A percentile compares a stretch with the other conserved stretches of the same genome.
Evolutionary conservation across 2,888 invertebrate species (phyloP).

Genomic region (Vesta saturnalis): DNA sequence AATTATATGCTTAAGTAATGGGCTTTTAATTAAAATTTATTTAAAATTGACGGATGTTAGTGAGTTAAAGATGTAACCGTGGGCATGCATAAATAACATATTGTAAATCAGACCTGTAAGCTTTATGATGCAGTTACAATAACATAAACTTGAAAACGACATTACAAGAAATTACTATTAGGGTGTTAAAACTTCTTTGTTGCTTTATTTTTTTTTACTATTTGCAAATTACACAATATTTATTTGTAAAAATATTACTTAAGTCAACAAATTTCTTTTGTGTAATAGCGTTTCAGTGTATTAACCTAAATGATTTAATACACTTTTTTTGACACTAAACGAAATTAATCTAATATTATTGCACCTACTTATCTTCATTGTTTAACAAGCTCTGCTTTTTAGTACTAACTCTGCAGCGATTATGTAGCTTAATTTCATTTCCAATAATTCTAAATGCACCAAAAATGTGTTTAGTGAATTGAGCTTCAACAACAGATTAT

Average conservation of each 20-base stretch:
- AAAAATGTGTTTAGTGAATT: no score
- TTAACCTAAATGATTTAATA: no score
- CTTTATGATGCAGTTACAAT: constrained; percentile 30
- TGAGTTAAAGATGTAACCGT: neutral
- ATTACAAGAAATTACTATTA: constrained; percentile 30
- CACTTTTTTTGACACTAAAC: no score
- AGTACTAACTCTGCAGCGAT: no score
- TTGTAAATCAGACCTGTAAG: constrained; percentile 29
- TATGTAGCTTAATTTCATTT: no score
- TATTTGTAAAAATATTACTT: neutral
- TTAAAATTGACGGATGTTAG: constrained; percentile 6
- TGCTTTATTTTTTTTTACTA: constrained; percentile 23
- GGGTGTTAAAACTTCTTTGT: constrained; percentile 34
- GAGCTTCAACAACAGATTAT: no score
- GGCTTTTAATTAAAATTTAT: neutral
- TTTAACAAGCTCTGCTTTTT: no score
- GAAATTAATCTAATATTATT: no score
- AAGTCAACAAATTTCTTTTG: no score
- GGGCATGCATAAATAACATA: constrained; percentile 14
- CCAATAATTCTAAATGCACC: no score
- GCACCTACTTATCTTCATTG: no score
- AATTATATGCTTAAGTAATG: neutral
- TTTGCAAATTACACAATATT: neutral
- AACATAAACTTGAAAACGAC: constrained; percentile 27
- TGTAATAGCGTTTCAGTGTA: no score